Conservation (phyloP, 2,888 invertebrate genomes). For the Synergus umbraculus region DNA sequence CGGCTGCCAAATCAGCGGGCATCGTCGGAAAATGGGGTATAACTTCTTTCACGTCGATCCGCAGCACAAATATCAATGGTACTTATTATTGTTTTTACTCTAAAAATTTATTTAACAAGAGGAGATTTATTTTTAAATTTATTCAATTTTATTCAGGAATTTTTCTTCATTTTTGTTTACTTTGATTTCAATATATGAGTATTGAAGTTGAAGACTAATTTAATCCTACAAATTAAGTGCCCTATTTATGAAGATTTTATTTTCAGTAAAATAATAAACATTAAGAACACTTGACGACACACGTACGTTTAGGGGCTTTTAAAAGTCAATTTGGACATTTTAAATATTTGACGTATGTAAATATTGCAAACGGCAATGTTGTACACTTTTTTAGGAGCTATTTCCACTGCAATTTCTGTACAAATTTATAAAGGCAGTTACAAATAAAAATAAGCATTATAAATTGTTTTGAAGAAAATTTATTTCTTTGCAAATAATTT, state of each 20-base stretch:
- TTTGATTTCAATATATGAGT: not conserved
- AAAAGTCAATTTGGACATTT: too few relatives aligned
- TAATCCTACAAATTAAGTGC: not conserved
- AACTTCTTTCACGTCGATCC: slow-evolving; percentile 93
- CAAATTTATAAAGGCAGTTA: too few relatives aligned
- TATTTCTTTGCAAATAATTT: too few relatives aligned
- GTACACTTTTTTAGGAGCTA: too few relatives aligned
- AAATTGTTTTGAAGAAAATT: too few relatives aligned
- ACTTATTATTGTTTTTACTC: slow-evolving; percentile 41
- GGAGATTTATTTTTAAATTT: not conserved
- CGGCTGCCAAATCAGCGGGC: slow-evolving; percentile 92
- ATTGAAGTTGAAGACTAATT: not conserved
- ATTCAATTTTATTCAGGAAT: not conserved
- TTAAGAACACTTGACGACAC: not conserved
- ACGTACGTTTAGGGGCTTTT: too few relatives aligned
- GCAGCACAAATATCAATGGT: slow-evolving; percentile 87
- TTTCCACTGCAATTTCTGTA: too few relatives aligned
- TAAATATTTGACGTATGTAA: too few relatives aligned
- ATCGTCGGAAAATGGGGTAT: slow-evolving; percentile 97
- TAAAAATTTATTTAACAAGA: not conserved
- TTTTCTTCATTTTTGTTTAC: not conserved
- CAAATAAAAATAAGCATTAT: too few relatives aligned
- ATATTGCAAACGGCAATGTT: too few relatives aligned
- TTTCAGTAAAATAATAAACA: not conserved
- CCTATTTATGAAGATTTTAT: not conserved